Percentiles rank a stretch among this genome's conserved stretches.
phyloP scores from a whole-genome alignment of 2,113 vertebrate species.

The Cryptomyrus ogoouensis region DNA sequence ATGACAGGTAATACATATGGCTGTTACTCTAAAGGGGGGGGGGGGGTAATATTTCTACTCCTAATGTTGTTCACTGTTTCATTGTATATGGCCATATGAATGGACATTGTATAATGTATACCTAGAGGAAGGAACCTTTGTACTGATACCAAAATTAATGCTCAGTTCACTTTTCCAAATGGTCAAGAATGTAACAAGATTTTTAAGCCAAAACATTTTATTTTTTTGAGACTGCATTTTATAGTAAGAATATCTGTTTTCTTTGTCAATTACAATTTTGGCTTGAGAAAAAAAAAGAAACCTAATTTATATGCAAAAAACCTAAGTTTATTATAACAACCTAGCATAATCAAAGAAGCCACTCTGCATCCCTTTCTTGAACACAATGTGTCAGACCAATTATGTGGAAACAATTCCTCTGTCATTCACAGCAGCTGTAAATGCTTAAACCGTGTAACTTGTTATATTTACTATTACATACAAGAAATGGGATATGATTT shows the following conservation, averaged over 20 bases:
- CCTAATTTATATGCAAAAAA: constrained; percentile 5
- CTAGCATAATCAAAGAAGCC: background rate
- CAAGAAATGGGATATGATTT: constrained; percentile 5
- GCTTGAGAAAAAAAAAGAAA: background rate
- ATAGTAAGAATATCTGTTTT: background rate
- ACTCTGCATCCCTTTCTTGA: background rate
- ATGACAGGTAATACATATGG: background rate
- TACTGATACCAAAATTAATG: background rate
- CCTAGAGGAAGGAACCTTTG: background rate
- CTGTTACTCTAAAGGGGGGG: background rate
- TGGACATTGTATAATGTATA: background rate
- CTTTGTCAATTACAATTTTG: background rate
- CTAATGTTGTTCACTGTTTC: background rate
- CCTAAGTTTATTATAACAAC: constrained; percentile 14
- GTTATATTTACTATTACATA: constrained; percentile 1
- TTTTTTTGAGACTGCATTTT: background rate
- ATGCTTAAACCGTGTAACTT: background rate
- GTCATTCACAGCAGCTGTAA: background rate
- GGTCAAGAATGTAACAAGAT: background rate
- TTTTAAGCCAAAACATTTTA: background rate
- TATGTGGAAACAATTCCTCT: background rate
- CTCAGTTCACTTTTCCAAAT: background rate
- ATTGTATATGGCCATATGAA: background rate
- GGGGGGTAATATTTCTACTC: too few relatives aligned
- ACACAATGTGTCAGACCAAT: background rate